A percentile compares a stretch with the other conserved stretches of the same genome.
Conservation (phyloP, 2,888 invertebrate species). For the Parasteatoda lunata region DNA sequence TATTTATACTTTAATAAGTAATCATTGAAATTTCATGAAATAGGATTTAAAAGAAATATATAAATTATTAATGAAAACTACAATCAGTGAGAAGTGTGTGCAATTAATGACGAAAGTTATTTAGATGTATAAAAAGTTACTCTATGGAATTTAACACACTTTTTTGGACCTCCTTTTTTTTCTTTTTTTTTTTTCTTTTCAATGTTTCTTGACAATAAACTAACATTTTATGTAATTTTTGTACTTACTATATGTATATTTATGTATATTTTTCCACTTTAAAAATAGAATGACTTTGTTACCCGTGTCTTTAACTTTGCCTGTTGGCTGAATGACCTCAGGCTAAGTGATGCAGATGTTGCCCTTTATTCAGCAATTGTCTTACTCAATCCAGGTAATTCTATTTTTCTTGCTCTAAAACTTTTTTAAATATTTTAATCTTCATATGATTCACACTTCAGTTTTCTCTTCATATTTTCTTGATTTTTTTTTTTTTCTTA, state of each 20-base stretch:
- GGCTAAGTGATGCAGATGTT: slow-evolving; percentile 90
- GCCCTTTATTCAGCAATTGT: slow-evolving; percentile 91
- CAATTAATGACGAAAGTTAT: no score
- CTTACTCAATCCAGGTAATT: slow-evolving; percentile 80
- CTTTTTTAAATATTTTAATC: background rate
- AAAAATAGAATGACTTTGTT: slow-evolving; percentile 85
- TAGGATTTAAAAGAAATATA: no score
- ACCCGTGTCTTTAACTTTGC: slow-evolving; percentile 87
- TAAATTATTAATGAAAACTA: no score
- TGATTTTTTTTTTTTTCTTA: background rate
- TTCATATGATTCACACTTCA: background rate
- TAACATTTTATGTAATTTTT: background rate
- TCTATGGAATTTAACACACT: no score
- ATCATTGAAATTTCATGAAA: no score
- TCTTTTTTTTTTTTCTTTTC: no score
- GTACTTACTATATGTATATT: slow-evolving; percentile 14
- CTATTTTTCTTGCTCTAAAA: background rate
- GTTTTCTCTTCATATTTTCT: background rate
- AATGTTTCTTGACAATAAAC: no score
- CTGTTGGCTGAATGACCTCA: slow-evolving; percentile 80
- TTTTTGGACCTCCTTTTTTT: no score
- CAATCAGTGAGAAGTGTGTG: no score
- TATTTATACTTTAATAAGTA: no score
- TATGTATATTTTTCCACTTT: slow-evolving; percentile 70
- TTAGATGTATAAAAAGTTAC: no score